phyloP scores from a whole-genome alignment of 1,140 invertebrate genomes.

The Daktulosphaira vitifoliae region DNA sequence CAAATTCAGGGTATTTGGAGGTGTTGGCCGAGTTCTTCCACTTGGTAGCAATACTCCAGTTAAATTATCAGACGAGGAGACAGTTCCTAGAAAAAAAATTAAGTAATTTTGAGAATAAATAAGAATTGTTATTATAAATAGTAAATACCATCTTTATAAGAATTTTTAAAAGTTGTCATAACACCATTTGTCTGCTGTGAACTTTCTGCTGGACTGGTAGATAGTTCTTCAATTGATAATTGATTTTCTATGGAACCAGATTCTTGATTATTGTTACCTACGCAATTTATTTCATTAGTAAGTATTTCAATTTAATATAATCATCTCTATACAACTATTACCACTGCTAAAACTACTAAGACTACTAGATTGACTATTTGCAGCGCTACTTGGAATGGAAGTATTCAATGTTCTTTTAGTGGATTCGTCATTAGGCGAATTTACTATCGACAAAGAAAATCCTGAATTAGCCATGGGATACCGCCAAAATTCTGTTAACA shows the following conservation, averaged over 20 bases:
- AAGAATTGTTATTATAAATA: background rate
- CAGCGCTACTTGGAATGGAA: constrained; percentile 39
- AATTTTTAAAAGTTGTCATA: constrained; percentile 9
- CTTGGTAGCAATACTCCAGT: background rate
- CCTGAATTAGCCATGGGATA: constrained; percentile 70
- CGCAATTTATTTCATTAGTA: background rate
- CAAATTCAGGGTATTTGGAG: constrained; percentile 71
- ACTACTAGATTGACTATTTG: constrained; percentile 44
- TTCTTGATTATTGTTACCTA: constrained; percentile 29
- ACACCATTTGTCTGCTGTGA: constrained; percentile 4
- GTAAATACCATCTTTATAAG: constrained; percentile 10
- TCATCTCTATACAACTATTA: constrained; percentile 33
- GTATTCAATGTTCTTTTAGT: constrained; percentile 26
- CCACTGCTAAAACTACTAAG: constrained; percentile 56
- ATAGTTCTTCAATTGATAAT: constrained; percentile 19
- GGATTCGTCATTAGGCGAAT: constrained; percentile 37
- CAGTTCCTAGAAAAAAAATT: constrained; percentile 2
- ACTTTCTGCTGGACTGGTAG: constrained; percentile 16
- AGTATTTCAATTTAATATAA: background rate
- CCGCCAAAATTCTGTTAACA: constrained; percentile 69
- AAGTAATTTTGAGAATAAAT: background rate
- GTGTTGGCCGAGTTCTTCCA: constrained; percentile 56
- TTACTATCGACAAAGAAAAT: constrained; percentile 43
- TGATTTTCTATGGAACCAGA: constrained; percentile 19
- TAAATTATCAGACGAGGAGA: background rate